Evolutionary conservation across 2,797 vertebrate genomes (phyloP).

Genomic region (Hippoglossus hippoglossus): DNA sequence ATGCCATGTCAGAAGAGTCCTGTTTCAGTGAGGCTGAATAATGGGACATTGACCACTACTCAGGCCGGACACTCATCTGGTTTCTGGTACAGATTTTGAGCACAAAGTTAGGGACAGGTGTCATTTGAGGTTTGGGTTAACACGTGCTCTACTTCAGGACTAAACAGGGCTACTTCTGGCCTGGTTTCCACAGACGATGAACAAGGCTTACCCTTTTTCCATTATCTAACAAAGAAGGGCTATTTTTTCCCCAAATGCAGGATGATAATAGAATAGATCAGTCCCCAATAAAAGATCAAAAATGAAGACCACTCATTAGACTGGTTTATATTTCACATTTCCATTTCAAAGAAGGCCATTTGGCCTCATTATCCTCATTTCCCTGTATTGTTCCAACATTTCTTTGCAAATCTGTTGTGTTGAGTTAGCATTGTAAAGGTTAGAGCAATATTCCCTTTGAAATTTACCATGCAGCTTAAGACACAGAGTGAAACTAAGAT

Average conservation of each 20-base stretch:
- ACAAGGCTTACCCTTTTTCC: background rate
- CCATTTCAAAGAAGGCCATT: conserved; percentile 48
- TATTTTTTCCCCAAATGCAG: conserved; percentile 1
- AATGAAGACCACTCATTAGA: conserved; percentile 45
- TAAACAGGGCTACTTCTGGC: conserved; percentile 7
- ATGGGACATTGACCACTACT: too few relatives aligned
- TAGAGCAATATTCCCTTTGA: conserved; percentile 22
- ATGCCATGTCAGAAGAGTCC: too few relatives aligned
- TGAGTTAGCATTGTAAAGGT: conserved; percentile 26
- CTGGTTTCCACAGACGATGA: conserved; percentile 12
- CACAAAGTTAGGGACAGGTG: too few relatives aligned
- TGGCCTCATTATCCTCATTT: conserved; percentile 37
- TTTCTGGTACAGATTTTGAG: too few relatives aligned
- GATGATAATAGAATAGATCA: conserved; percentile 9
- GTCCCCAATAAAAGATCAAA: conserved; percentile 24
- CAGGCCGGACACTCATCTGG: too few relatives aligned
- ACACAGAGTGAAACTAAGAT: conserved; percentile 26
- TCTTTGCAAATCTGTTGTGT: conserved; percentile 20
- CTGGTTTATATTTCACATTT: conserved; percentile 37
- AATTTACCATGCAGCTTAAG: conserved; percentile 10
- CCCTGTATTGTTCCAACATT: conserved; percentile 3
- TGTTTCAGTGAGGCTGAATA: too few relatives aligned
- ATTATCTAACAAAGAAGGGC: conserved; percentile 7
- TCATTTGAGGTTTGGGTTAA: too few relatives aligned
- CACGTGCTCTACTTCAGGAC: background rate